A percentile compares a stretch with the other conserved stretches of the same genome.
Conservation (phyloP, 2,797 vertebrate genomes). For the Linurgus olivaceus region DNA sequence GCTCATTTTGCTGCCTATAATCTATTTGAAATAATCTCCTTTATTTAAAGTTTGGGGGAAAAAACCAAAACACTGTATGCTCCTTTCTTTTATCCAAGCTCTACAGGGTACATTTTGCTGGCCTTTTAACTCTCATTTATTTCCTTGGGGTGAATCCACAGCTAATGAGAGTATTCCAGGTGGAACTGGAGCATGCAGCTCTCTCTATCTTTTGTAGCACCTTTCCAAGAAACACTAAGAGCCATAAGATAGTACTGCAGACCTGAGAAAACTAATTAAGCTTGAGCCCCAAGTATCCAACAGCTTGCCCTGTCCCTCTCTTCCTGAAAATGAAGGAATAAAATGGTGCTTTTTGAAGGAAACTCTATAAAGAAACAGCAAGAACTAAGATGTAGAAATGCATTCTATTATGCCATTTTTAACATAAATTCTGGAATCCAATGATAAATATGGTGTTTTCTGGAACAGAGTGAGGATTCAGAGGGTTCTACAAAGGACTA, state of each 20-base stretch:
- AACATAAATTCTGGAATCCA: background rate
- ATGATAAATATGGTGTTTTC: background rate
- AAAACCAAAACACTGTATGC: fast-evolving
- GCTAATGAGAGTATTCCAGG: constrained; percentile 4
- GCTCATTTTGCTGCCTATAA: background rate
- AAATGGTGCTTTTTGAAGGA: background rate
- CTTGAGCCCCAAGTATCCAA: background rate
- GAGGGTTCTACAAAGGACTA: background rate
- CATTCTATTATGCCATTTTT: background rate
- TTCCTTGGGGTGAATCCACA: background rate
- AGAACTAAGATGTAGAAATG: background rate
- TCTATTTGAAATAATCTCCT: background rate
- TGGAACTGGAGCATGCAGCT: background rate
- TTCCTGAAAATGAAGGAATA: background rate
- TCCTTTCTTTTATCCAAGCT: background rate
- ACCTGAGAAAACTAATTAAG: constrained; percentile 49
- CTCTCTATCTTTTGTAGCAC: constrained; percentile 19
- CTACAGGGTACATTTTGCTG: background rate
- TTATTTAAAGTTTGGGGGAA: background rate
- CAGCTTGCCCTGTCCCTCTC: background rate
- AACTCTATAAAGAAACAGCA: background rate
- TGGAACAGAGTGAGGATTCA: background rate
- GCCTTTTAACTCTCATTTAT: background rate
- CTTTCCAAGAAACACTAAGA: constrained; percentile 31
- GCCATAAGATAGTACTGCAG: constrained; percentile 7